These are phyloP conservation scores for Eupeodes latifasciatus DNA, from an alignment of 2,888 invertebrate species.

Conservation along the genomic window DNA sequence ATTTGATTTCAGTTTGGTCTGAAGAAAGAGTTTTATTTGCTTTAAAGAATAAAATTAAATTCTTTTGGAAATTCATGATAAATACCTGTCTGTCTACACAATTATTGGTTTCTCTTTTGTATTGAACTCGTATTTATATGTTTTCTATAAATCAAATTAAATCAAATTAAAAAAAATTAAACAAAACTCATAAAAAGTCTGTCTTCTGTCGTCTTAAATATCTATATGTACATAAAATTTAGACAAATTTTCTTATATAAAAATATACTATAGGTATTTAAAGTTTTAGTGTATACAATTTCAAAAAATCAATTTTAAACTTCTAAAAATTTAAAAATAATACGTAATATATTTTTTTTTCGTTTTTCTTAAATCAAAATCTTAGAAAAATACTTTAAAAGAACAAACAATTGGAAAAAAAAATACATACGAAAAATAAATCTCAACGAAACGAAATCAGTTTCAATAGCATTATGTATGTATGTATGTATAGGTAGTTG, in stretches of 20 bases:
- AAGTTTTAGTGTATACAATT: background rate
- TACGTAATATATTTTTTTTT: background rate
- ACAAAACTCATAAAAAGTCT: background rate
- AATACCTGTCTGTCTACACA: too few relatives aligned
- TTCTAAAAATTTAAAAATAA: background rate
- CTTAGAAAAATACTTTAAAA: background rate
- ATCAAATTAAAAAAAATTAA: too few relatives aligned
- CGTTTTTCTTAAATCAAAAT: background rate
- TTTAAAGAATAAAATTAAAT: too few relatives aligned
- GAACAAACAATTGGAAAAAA: background rate
- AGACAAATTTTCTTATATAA: background rate
- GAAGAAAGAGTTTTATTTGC: too few relatives aligned
- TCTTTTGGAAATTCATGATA: too few relatives aligned
- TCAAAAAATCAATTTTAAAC: conserved; percentile 19
- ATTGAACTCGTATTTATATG: too few relatives aligned
- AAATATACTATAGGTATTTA: background rate
- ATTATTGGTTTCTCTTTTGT: too few relatives aligned
- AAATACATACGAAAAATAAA: background rate
- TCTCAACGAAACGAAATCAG: conserved; percentile 29
- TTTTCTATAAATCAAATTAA: background rate
- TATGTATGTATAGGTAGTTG: conserved; percentile 18
- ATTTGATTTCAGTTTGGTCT: too few relatives aligned
- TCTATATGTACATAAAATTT: background rate
- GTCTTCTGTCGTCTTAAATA: too few relatives aligned
- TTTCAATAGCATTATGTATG: background rate